phyloP scores from a whole-genome alignment of 2,113 vertebrate species.

The Thunnus maccoyii region DNA sequence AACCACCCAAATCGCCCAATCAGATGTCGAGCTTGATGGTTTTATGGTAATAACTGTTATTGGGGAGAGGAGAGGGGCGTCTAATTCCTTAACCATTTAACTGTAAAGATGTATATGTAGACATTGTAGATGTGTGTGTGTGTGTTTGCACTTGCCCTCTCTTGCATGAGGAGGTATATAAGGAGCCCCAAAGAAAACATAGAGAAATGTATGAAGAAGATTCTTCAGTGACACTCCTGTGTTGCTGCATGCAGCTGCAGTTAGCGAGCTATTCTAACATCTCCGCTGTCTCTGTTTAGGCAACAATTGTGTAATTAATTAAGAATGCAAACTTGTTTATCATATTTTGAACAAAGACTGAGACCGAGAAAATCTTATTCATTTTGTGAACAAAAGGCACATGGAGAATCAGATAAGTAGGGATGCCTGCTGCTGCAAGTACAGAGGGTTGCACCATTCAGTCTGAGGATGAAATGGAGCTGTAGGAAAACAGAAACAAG shows the following conservation, averaged over 20 bases:
- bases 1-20: conserved; percentile 59
- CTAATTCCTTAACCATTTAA: conserved; percentile 49
- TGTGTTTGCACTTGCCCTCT: conserved; percentile 78
- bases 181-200: conserved; percentile 67
- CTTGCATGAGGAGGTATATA: conserved; percentile 14
- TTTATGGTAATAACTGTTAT: conserved; percentile 75
- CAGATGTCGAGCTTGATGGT: conserved; percentile 38
- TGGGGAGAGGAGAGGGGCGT: conserved; percentile 27
- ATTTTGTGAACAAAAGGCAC: not conserved
- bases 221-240: conserved; percentile 67
- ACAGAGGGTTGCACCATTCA: not conserved
- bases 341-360: conserved; percentile 12
- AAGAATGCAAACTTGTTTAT: conserved; percentile 35
- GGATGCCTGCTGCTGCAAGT: conserved; percentile 36
- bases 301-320: conserved; percentile 43
- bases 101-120: conserved; percentile 54
- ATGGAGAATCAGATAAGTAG: conserved; percentile 22
- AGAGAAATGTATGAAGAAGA: conserved; percentile 42
- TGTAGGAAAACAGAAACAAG: conserved; percentile 31
- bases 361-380: not conserved
- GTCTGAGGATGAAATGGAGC: conserved; percentile 6
- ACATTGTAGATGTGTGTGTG: conserved; percentile 58
- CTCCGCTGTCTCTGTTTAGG: conserved; percentile 39
- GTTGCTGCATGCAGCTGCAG: conserved; percentile 44
- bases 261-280: not conserved